Evolutionary conservation across 1,140 invertebrate species (phyloP).

Genomic region (Zaprionus nigranus): DNA sequence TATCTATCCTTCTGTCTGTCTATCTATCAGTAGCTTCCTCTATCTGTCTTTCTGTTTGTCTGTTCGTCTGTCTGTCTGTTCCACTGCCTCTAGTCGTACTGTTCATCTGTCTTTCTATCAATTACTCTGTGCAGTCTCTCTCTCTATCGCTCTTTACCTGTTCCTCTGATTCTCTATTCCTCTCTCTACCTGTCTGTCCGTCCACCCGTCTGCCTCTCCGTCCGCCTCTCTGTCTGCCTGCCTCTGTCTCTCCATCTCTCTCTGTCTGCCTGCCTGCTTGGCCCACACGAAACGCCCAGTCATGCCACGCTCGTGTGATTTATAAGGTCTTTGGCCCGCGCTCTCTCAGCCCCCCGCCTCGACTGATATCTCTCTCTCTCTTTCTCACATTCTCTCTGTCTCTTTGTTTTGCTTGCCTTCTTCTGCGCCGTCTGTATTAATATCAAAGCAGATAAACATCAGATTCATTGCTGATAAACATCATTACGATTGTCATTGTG

Average conservation of each 20-base stretch:
- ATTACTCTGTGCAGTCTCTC: neutral
- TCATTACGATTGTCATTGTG: constrained; percentile 24
- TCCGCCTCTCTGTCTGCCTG: constrained; percentile 2
- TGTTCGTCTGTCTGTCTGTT: neutral
- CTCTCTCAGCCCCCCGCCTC: neutral
- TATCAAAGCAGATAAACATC: constrained; percentile 46
- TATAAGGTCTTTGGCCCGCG: constrained; percentile 78
- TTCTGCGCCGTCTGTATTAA: constrained; percentile 63
- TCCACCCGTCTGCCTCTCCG: neutral
- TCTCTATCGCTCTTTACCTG: neutral
- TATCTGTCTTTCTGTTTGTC: neutral
- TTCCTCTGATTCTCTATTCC: neutral
- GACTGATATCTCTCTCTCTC: constrained; percentile 21
- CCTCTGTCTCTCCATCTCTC: neutral
- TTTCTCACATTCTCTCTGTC: constrained; percentile 37
- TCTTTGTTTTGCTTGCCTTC: constrained; percentile 77
- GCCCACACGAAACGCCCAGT: constrained; percentile 66
- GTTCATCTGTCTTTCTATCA: neutral
- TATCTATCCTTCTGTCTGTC: neutral
- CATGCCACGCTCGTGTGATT: constrained; percentile 81
- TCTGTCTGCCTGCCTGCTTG: constrained; percentile 22
- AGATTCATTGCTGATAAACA: constrained; percentile 33
- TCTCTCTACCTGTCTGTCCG: neutral
- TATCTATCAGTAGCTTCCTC: too few species aligned
- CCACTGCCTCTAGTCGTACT: neutral